Conservation (phyloP, 2,888 invertebrate genomes). For the Habrosyne pyritoides region DNA sequence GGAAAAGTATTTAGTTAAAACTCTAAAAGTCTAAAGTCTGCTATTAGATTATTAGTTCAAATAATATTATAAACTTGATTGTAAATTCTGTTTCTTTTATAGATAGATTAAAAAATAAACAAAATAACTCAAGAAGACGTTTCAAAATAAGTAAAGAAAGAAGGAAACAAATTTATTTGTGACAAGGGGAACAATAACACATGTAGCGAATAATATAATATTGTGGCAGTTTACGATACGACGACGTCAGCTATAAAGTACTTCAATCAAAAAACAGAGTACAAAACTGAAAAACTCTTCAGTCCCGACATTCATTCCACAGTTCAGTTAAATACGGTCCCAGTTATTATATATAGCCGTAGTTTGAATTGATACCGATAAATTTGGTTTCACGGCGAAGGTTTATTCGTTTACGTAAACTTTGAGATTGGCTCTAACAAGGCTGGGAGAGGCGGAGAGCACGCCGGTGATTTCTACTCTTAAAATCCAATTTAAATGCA, state of each 20-base stretch:
- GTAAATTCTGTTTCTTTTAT: no score
- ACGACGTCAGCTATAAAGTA: constrained; percentile 10
- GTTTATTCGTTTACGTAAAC: constrained; percentile 83
- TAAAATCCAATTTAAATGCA: constrained; percentile 84
- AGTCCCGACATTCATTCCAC: neutral
- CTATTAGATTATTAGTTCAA: no score
- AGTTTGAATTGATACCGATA: constrained; percentile 70
- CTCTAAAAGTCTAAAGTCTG: no score
- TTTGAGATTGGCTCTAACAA: constrained; percentile 82
- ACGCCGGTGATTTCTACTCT: constrained; percentile 82
- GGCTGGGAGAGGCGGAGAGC: constrained; percentile 71
- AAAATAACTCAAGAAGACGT: no score
- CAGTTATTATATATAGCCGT: constrained; percentile 31
- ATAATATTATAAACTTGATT: no score
- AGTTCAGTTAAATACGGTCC: constrained; percentile 1
- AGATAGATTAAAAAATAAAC: no score
- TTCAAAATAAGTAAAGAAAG: no score
- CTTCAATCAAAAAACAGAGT: neutral
- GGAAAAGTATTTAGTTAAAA: no score
- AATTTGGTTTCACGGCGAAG: constrained; percentile 69
- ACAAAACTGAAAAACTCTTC: neutral
- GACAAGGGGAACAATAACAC: no score
- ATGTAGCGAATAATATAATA: no score
- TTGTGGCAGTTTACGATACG: constrained; percentile 15
- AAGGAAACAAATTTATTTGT: no score